Base-by-base conservation (phyloP, 2,113 vertebrate genomes). In the Callocephalon fimbriatum region DNA sequence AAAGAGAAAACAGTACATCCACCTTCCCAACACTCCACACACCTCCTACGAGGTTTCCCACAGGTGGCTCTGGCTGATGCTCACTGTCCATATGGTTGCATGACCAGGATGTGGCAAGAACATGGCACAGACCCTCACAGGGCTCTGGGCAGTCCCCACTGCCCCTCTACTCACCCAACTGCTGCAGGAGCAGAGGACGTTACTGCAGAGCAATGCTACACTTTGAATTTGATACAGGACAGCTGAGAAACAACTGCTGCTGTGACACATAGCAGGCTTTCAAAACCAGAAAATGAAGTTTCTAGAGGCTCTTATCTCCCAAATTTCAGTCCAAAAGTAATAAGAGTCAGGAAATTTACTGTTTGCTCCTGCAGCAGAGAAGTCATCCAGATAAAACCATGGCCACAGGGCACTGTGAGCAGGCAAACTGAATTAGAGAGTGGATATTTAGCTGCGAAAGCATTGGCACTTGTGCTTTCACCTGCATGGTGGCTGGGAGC, bases 21-120 rank as follows among this genome's bases (percentile, higher is more conserved):
- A 38, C 7, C 26, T 44, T 4, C 16, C 15, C 1, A 1, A 12
- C 10, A 3, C 2, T 8, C 2, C 12, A 7, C 0, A 1, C 7
- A 15, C 21, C 54, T 35, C 12, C 4, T 38, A 31, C 0, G 0
- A 17, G 38, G 40, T 42, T 77, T 81, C 45, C 67, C 48, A 54
- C 4, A 0, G 8, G 22, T 35, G 59, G 32, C 35, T 40, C 26
- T 0, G 0, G 29, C 11, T 74, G 54, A 18, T 31, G 44, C 31
- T 80, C 8, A 0, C 18, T 53, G 25, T 58, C 47, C 1, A 0
- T 19, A 35, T 6, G 0, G 25, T 7, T 12, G 37, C 35, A 22
- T 1, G 0, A 35, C 48, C 2, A 2, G 27, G 40, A 65, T 32
- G 11, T 1, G 10, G 47, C 0, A 6, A 44, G 22, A 53, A 9